Evolutionary conservation across 2,113 vertebrate genomes (phyloP).

Genomic region (Strix uralensis): DNA sequence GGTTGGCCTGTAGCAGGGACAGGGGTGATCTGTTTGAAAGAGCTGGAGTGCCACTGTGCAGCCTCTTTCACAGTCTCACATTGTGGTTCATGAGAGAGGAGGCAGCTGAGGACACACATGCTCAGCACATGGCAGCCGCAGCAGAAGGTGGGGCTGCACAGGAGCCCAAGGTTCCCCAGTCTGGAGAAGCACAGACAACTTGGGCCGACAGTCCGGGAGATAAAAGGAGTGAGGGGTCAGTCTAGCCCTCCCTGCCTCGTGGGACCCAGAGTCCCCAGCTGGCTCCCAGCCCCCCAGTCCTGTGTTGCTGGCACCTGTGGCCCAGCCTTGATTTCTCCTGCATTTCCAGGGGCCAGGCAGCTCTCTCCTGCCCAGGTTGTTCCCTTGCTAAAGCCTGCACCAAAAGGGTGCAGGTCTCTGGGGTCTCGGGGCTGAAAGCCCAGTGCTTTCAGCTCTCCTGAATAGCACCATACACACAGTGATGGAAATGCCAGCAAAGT

Average conservation of each 20-base stretch:
- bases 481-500: neutral
- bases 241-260: fast-evolving
- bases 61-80: neutral
- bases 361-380: neutral
- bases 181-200: neutral
- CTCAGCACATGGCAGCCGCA: neutral
- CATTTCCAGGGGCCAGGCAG: neutral
- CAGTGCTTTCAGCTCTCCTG: neutral
- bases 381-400: neutral
- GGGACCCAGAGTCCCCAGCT: neutral
- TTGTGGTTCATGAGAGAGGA: neutral
- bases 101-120: neutral
- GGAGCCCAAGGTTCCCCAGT: neutral
- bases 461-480: neutral
- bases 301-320: neutral
- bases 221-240: neutral
- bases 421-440: neutral
- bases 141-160: neutral
- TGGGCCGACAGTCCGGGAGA: neutral
- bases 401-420: neutral
- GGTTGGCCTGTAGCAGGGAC: neutral
- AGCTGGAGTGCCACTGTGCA: neutral
- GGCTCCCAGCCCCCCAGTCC: neutral
- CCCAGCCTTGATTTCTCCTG: neutral
- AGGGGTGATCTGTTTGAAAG: neutral